These are phyloP conservation scores for Leptinotarsa tumamoca DNA, from an alignment of 2,888 invertebrate genomes.

Conservation along the genomic window DNA sequence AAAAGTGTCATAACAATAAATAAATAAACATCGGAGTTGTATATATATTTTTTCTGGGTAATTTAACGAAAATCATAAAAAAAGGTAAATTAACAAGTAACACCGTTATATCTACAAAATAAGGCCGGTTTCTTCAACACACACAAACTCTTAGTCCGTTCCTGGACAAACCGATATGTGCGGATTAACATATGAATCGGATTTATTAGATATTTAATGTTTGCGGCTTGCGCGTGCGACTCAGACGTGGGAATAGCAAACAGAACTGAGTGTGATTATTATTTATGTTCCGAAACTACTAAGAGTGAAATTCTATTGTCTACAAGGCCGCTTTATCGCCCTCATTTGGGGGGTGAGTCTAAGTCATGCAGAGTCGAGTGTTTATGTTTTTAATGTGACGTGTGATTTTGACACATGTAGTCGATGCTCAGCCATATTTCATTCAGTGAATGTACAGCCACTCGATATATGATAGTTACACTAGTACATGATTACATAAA, in stretches of 20 bases:
- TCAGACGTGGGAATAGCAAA: conserved; percentile 66
- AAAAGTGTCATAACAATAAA: no score
- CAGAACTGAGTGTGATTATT: conserved; percentile 63
- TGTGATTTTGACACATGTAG: conserved; percentile 63
- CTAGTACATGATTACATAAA: no score
- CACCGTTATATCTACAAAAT: no score
- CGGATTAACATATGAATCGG: conserved; percentile 67
- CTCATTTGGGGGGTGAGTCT: conserved; percentile 41
- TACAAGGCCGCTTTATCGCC: conserved; percentile 56
- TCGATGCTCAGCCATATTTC: conserved; percentile 8
- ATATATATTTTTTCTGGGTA: no score
- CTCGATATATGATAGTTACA: no score
- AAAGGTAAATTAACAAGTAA: no score
- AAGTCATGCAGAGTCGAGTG: conserved; percentile 52
- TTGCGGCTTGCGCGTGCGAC: conserved; percentile 62
- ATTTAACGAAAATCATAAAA: no score
- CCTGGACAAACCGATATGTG: conserved; percentile 61
- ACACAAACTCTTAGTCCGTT: not conserved
- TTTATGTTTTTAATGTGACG: conserved; percentile 63
- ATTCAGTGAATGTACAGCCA: not conserved
- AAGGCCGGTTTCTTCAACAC: no score
- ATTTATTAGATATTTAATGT: conserved; percentile 67
- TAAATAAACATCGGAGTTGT: no score
- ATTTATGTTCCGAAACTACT: conserved; percentile 62
- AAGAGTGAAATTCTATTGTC: conserved; percentile 58